phyloP scores from a whole-genome alignment of 2,113 vertebrate species.

The Phalacrocorax aristotelis region DNA sequence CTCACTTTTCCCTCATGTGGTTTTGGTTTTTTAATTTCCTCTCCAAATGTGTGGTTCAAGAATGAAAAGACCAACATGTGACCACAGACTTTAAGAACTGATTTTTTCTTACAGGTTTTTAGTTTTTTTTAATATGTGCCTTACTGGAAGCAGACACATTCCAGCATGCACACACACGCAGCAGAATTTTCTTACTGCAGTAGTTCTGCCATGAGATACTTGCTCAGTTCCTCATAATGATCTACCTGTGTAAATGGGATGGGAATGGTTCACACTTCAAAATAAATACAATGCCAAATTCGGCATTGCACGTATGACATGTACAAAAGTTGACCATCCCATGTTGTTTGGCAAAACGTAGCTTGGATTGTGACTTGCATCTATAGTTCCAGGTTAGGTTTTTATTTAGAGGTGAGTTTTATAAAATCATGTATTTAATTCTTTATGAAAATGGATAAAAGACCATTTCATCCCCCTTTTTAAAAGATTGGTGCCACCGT shows the following conservation, averaged over 20 bases:
- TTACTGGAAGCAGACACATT: slow-evolving; percentile 14
- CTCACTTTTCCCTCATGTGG: not conserved
- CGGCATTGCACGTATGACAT: not conserved
- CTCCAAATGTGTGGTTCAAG: not conserved
- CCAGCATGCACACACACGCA: not conserved
- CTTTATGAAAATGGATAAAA: not conserved
- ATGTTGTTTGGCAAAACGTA: not conserved
- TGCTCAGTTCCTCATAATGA: not conserved
- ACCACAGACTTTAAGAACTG: not conserved
- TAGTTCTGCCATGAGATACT: not conserved
- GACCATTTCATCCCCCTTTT: not conserved
- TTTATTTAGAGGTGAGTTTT: not conserved
- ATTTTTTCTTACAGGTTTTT: not conserved
- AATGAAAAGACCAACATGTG: slow-evolving; percentile 2
- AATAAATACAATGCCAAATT: not conserved
- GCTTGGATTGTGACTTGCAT: not conserved
- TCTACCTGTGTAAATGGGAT: not conserved
- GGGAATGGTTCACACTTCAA: not conserved
- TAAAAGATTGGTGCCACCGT: not conserved
- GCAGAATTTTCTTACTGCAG: not conserved
- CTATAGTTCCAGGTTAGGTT: not conserved
- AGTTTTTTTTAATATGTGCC: not conserved
- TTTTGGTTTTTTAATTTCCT: slow-evolving; percentile 44
- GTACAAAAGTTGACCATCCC: not conserved
- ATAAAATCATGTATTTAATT: not conserved